Percentiles rank a stretch among this genome's conserved stretches.
phyloP scores from a whole-genome alignment of 2,888 invertebrate species.

The Sisyra terminalis region DNA sequence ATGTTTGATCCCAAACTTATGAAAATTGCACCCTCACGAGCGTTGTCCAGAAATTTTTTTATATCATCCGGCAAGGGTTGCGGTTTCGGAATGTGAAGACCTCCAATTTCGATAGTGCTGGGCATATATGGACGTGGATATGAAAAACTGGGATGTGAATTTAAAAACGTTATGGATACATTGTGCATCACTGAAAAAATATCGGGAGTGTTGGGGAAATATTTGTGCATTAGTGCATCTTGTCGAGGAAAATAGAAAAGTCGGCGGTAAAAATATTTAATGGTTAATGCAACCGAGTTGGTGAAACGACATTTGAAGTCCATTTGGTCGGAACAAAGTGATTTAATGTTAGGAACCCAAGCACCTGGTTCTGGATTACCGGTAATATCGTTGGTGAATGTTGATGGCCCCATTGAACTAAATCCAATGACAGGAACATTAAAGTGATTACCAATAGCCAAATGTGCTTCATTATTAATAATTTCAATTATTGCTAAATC shows the following conservation, averaged over 20 bases:
- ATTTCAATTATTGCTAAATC: slow-evolving; percentile 29
- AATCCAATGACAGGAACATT: slow-evolving; percentile 23
- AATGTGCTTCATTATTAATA: slow-evolving; percentile 30
- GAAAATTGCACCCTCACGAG: slow-evolving; percentile 20
- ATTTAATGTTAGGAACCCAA: slow-evolving; percentile 29
- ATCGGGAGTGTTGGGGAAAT: slow-evolving; percentile 17
- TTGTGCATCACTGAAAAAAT: slow-evolving; percentile 15
- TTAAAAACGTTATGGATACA: slow-evolving; percentile 17
- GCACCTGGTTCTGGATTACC: slow-evolving; percentile 31
- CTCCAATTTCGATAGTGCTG: slow-evolving; percentile 19
- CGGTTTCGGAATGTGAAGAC: slow-evolving; percentile 16
- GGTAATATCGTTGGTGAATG: slow-evolving; percentile 28
- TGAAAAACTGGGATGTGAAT: slow-evolving; percentile 19
- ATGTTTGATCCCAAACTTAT: slow-evolving; percentile 24
- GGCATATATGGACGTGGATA: slow-evolving; percentile 18
- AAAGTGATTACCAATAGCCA: slow-evolving; percentile 23
- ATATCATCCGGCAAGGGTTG: slow-evolving; percentile 13
- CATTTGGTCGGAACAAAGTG: slow-evolving; percentile 26
- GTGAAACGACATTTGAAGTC: slow-evolving; percentile 31
- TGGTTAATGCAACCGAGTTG: slow-evolving; percentile 16
- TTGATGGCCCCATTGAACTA: slow-evolving; percentile 28
- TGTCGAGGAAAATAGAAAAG: slow-evolving; percentile 12
- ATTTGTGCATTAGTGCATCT: slow-evolving; percentile 13
- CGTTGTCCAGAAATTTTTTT: slow-evolving; percentile 18
- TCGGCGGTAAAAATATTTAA: slow-evolving; percentile 6